phyloP scores from a whole-genome alignment of 2,888 invertebrate species.

The Agrenia bidenticulata region DNA sequence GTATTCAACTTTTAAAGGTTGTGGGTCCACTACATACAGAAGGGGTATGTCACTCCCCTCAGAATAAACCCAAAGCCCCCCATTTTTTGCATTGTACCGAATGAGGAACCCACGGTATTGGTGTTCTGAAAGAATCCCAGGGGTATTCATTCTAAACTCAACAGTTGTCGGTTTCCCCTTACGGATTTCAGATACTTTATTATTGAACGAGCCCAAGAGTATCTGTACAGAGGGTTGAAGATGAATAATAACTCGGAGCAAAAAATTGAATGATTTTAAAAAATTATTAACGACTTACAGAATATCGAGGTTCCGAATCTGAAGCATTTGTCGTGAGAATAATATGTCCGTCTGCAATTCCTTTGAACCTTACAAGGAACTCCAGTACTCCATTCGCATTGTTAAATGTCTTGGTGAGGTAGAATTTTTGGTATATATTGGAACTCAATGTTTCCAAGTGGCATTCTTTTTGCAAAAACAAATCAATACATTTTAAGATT shows the following conservation, averaged over 20 bases:
- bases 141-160: slow-evolving; percentile 36
- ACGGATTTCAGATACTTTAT: slow-evolving; percentile 43
- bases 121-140: slow-evolving; percentile 42
- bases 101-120: slow-evolving; percentile 47
- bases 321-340: slow-evolving; percentile 31
- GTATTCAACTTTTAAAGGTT: slow-evolving; percentile 33
- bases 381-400: slow-evolving; percentile 37
- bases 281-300: not conserved
- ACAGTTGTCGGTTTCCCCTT: slow-evolving; percentile 23
- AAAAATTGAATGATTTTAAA: too few relatives aligned
- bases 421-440: slow-evolving; percentile 32
- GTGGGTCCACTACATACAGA: slow-evolving; percentile 36
- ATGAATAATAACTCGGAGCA: too few relatives aligned
- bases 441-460: slow-evolving; percentile 28
- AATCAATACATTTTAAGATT: slow-evolving; percentile 9
- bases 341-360: slow-evolving; percentile 44
- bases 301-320: slow-evolving; percentile 24
- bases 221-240: slow-evolving; percentile 29
- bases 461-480: slow-evolving; percentile 34
- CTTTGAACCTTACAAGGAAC: slow-evolving; percentile 37
- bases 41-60: slow-evolving; percentile 44
- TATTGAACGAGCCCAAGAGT: slow-evolving; percentile 47
- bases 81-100: slow-evolving; percentile 37
- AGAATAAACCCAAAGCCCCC: slow-evolving; percentile 31
- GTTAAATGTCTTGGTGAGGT: slow-evolving; percentile 23